Conservation (phyloP, 2,113 vertebrate genomes). For the Zosterops hypoxanthus region DNA sequence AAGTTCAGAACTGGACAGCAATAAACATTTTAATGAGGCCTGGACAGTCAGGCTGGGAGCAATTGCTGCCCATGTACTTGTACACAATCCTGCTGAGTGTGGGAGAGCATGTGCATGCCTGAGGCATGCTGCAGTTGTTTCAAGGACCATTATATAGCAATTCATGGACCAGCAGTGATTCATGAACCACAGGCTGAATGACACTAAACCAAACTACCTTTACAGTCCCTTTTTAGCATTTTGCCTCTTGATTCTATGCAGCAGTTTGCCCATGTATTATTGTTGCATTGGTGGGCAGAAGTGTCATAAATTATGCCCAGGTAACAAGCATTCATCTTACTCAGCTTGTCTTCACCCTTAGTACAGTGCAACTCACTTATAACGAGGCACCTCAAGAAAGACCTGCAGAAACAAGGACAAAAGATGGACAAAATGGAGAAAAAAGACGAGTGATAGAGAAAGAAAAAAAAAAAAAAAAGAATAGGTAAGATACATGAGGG, state of each 20-base stretch:
- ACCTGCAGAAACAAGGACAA: background rate
- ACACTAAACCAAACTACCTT: background rate
- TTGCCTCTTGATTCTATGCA: background rate
- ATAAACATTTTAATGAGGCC: background rate
- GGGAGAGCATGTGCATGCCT: background rate
- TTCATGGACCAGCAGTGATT: background rate
- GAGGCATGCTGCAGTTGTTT: background rate
- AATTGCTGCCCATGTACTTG: background rate
- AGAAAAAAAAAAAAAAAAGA: background rate
- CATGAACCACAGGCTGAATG: background rate
- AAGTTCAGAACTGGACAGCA: background rate
- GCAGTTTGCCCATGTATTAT: background rate
- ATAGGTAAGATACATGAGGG: background rate
- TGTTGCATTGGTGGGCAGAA: background rate
- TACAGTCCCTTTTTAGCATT: background rate
- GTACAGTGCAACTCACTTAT: background rate
- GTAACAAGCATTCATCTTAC: background rate
- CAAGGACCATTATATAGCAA: background rate
- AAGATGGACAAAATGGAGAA: background rate
- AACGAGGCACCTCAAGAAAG: background rate
- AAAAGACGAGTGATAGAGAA: background rate
- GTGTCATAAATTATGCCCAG: rapidly evolving
- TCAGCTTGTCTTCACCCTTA: background rate
- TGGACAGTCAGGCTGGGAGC: background rate
- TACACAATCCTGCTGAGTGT: background rate